Conservation (phyloP, 2,113 vertebrate species). For the Platysternon megacephalum region DNA sequence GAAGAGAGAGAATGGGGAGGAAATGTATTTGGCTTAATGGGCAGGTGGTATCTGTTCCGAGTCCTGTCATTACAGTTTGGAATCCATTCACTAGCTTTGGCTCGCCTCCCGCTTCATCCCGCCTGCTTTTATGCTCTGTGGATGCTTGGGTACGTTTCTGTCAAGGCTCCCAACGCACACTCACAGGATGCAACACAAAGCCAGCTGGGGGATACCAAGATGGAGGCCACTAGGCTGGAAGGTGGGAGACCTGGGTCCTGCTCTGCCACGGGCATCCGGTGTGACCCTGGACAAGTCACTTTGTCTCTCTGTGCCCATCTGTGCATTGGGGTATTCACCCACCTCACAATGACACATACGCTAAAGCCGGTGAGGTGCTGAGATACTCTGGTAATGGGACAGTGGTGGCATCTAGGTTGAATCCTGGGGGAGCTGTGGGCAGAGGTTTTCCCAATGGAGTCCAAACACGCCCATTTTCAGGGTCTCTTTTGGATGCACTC, state of each 20-base stretch:
- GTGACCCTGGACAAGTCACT: not conserved
- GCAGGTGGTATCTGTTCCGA: not conserved
- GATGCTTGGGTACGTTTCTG: not conserved
- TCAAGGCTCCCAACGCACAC: not conserved
- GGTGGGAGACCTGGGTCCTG: not conserved
- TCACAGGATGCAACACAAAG: not conserved
- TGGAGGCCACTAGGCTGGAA: too few species aligned
- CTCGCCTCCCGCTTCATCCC: not conserved
- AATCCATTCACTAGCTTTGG: not conserved
- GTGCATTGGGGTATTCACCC: not conserved
- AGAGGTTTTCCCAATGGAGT: not conserved
- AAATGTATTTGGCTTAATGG: not conserved
- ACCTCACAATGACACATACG: not conserved
- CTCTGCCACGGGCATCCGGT: not conserved
- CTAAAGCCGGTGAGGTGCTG: not conserved
- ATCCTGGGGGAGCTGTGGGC: not conserved
- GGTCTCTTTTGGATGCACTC: not conserved
- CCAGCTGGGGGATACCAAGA: not conserved
- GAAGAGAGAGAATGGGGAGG: rapidly evolving
- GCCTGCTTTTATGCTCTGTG: not conserved
- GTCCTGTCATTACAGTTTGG: not conserved
- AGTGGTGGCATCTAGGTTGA: not conserved
- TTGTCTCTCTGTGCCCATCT: not conserved
- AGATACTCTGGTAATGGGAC: not conserved
- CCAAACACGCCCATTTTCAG: not conserved